Evolutionary conservation across 2,888 invertebrate genomes (phyloP), one percentile per base, ranked within the genome.

Genomic region (Thera britannica): DNA sequence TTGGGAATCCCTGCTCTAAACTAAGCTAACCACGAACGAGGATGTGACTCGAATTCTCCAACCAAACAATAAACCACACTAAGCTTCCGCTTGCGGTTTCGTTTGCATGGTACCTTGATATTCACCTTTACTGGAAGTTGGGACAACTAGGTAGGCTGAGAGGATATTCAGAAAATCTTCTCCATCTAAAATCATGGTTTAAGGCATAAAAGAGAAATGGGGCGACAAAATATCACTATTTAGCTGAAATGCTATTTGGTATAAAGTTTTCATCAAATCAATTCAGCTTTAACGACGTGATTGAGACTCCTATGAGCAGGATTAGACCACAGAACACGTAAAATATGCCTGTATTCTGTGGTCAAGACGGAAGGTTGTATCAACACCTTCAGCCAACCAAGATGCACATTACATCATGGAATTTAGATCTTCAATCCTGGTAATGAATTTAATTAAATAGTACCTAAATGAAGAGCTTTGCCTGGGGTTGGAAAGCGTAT

Each of bases 41-140:
- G 46, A 61, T 65, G 61, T 58, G 68, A 64, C 38, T 59, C 2
- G 61, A 54, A 65, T 61, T 44, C 52, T 41, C 34, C 48, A 51
- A 52, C 55, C 8, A 38, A 44, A 23, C 11, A 46, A 46, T 46
- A 46, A 46, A 9, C 44, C 44, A 46, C 41, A 41, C 41, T 41
- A 23, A 41, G 5, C 41, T 41, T 41, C 6, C 4, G 41, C 41
- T 41, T 41, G 41, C 41, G 41, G 41, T 7, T 41, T 41, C 41
- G 41, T 6, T 7, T 41, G 41, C 41, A 4, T 5, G 41, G 1
- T 41, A 41, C 41, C 5, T 2, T 41, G 23, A 23, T 23, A 23
- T 23, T 23, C 23, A 23, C 23, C 23, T 23, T 23, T 23, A 23
- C 23, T 23, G 23, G 23, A 23, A 23, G 23, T 23, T 23, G 23